Base-by-base conservation (phyloP, 2,888 invertebrate species). In the Agapostemon virescens region DNA sequence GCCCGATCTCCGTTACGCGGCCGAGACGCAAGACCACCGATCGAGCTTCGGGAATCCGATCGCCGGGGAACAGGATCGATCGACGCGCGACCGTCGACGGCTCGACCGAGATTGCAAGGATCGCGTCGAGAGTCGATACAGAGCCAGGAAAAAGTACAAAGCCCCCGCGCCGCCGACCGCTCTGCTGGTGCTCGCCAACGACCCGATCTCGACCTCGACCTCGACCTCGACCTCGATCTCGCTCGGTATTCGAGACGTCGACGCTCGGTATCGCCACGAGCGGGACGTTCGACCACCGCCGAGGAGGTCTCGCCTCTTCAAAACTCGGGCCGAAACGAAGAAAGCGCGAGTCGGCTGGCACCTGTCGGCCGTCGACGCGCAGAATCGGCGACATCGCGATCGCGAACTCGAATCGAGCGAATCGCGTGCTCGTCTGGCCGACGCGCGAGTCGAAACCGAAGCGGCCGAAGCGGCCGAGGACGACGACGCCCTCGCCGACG, bases 61-160 rank as follows among this genome's bases (percentile, higher is more conserved):
- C 69, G 30, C 30, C 45, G 23, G 55, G 0, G 63, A 69, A 0
- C 76, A 84, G 13, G n/a, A 42, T 4, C 33, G 70, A 77, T 66
- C 85, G 90, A 81, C 84, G 89, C 82, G 86, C 82, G 86, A 73
- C 13, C 81, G 90, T 17, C 82, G 86, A 61, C 91, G 92, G 73
- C 91, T 93, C 63, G 93, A 93, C 81, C 92, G 93, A 61, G 91
- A 93, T 38, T 92, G 93, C 69, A 93, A 93, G 88, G 94, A 94
- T 80, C 93, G 93, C 84, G 33, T 52, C 11, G 91, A 91, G 73
- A 89, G 86, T 73, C 88, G 89, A 45, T 91, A 90, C 81, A 88
- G 95, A 77, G 95, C 96, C 89, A 96, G 95, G 88, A 95, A 97
- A 91, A 97, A 97, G 92, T 96, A 96, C 90, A 95, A 95, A 93